Evolutionary conservation across 2,888 invertebrate genomes (phyloP), one percentile per base, ranked within the genome.

Genomic region (Sabellastarte sp.): DNA sequence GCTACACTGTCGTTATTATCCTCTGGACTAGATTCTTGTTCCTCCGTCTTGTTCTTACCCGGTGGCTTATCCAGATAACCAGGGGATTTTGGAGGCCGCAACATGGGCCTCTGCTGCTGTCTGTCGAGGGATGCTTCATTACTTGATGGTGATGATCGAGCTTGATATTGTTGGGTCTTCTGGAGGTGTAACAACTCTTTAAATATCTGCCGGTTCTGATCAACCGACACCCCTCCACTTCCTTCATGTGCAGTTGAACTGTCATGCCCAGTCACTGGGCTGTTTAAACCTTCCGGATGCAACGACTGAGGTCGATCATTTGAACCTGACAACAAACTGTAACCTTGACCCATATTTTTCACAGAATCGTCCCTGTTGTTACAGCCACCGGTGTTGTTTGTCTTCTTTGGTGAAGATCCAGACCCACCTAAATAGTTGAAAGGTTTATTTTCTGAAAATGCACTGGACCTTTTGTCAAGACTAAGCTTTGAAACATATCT

Each of bases 321-420:
- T 24, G 57, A 41, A 26, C 63, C 50, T n/a, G 59, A 52, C 64
- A 64, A 32, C 15, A 59, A 50, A 32, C 64, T 59, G 57, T 67
- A 67, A 5, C 62, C 64, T 33, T 67, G 67, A 5, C 67, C 67
- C 64, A 64, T 57, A 24, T 59, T 64, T n/a, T n/a, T n/a, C n/a
- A n/a, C n/a, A n/a, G n/a, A n/a, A n/a, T n/a, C n/a, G n/a, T n/a
- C n/a, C n/a, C n/a, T n/a, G n/a, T n/a, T n/a, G 10, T 15, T 57
- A 3, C 32, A 57, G 53, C n/a, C 58, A 58, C n/a, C n/a, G n/a
- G n/a, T n/a, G n/a, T n/a, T n/a, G n/a, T n/a, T n/a, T n/a, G n/a
- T n/a, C n/a, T n/a, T n/a, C n/a, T n/a, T n/a, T n/a, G n/a, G n/a
- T n/a, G n/a, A n/a, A n/a, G n/a, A n/a, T n/a, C n/a, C n/a, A n/a